A percentile compares a stretch with the other conserved stretches of the same genome.
Evolutionary conservation across 2,888 invertebrate species (phyloP).

Genomic region (Pollenia angustigena): DNA sequence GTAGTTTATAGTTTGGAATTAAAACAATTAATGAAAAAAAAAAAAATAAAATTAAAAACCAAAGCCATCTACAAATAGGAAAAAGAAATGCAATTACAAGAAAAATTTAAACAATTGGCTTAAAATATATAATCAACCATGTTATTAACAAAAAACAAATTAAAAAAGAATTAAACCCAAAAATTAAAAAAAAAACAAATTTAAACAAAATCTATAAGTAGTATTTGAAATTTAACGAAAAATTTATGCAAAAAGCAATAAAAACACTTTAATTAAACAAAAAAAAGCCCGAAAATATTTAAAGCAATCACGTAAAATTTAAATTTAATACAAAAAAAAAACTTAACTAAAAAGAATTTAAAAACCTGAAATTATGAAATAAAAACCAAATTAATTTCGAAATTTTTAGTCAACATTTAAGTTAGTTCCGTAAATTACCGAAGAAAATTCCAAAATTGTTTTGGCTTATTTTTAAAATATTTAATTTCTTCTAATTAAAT

Average conservation of each 20-base stretch:
- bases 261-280: conserved; percentile 41
- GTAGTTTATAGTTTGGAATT: conserved; percentile 76
- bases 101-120: conserved; percentile 64
- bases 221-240: conserved; percentile 58
- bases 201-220: conserved; percentile 16
- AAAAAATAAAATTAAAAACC: conserved; percentile 47
- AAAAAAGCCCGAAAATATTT: conserved; percentile 48
- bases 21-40: conserved; percentile 52
- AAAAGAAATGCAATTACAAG: conserved; percentile 52
- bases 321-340: conserved; percentile 24
- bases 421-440: too few relatives aligned
- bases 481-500: too few relatives aligned
- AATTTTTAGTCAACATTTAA: too few relatives aligned
- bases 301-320: conserved; percentile 65
- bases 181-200: conserved; percentile 25
- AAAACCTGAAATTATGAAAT: background rate
- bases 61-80: conserved; percentile 41
- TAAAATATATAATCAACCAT: conserved; percentile 43
- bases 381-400: too few relatives aligned
- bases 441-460: too few relatives aligned
- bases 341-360: conserved; percentile 17
- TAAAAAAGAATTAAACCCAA: conserved; percentile 28
- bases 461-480: too few relatives aligned
- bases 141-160: conserved; percentile 45
- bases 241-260: conserved; percentile 58